phyloP scores from a whole-genome alignment of 2,797 vertebrate genomes.

The Anolis apletophallus region DNA sequence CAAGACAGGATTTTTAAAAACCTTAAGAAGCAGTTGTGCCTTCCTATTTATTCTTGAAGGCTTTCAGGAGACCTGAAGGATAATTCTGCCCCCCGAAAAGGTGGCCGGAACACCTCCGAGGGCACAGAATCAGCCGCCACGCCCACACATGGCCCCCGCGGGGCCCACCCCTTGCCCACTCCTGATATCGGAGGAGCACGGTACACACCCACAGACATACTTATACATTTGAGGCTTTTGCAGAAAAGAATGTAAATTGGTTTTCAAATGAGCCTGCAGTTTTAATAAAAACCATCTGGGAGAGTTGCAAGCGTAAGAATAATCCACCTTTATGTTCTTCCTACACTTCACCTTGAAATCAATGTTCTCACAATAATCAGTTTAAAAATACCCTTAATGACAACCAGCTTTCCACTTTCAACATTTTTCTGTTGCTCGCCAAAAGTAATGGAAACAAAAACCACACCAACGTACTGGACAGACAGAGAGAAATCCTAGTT shows the following conservation, averaged over 20 bases:
- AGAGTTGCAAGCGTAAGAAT: constrained; percentile 7
- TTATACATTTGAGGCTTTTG: background rate
- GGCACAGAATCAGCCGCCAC: no score
- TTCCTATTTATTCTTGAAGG: no score
- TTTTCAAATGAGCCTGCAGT: background rate
- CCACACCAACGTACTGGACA: background rate
- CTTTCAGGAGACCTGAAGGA: no score
- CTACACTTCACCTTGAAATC: background rate
- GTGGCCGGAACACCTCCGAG: no score
- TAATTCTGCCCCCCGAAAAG: no score
- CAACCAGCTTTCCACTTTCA: background rate
- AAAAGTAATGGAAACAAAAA: background rate
- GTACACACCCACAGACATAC: background rate
- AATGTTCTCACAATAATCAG: background rate
- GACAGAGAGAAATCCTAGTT: background rate
- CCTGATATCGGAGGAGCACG: background rate
- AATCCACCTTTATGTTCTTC: background rate
- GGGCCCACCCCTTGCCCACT: no score
- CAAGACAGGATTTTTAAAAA: no score
- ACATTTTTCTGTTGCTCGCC: background rate
- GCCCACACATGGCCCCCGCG: no score
- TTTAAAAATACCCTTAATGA: background rate
- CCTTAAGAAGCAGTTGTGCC: no score
- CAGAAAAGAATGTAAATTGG: no score
- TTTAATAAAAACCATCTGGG: background rate